phyloP scores from a whole-genome alignment of 2,113 vertebrate species.

The Oncorhynchus mykiss region DNA sequence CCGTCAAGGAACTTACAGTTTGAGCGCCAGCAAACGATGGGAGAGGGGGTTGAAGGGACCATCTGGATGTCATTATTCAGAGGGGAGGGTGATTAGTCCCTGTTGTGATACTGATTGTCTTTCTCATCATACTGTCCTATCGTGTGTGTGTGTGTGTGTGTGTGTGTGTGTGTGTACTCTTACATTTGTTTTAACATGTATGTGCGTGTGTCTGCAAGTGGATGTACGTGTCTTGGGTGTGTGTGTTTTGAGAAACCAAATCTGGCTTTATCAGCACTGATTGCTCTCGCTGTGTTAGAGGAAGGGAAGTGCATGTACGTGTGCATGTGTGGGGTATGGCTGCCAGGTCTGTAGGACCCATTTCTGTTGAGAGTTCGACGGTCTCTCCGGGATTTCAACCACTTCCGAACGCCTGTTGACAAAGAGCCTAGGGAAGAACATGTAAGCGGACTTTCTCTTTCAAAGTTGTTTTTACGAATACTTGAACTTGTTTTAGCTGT shows the following conservation, averaged over 20 bases:
- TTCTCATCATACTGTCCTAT: conserved; percentile 14
- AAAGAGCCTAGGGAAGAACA: background rate
- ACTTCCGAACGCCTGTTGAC: background rate
- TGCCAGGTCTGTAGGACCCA: conserved; percentile 1
- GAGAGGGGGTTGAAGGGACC: conserved; percentile 13
- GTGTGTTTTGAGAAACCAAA: too few relatives aligned
- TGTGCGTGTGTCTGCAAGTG: too few relatives aligned
- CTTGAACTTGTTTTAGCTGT: conserved; percentile 6
- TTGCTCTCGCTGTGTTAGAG: too few relatives aligned
- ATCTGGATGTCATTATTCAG: conserved; percentile 52
- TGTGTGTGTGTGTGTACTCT: conserved; percentile 6
- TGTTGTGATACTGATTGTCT: conserved; percentile 27
- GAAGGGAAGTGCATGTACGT: background rate
- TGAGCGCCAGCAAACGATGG: conserved; percentile 23
- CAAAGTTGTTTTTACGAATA: conserved; percentile 3
- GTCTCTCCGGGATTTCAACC: background rate
- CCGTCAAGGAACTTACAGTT: conserved; percentile 45
- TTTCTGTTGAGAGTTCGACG: conserved; percentile 5
- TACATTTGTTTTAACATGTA: too few relatives aligned
- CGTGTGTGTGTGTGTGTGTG: conserved; percentile 5
- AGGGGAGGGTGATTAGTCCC: conserved; percentile 20
- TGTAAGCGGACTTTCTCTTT: background rate
- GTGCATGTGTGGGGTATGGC: background rate
- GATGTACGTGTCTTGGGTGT: background rate
- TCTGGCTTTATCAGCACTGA: too few relatives aligned